Conservation (phyloP, 2,797 vertebrate genomes). For the Myiotriccus ornatus region DNA sequence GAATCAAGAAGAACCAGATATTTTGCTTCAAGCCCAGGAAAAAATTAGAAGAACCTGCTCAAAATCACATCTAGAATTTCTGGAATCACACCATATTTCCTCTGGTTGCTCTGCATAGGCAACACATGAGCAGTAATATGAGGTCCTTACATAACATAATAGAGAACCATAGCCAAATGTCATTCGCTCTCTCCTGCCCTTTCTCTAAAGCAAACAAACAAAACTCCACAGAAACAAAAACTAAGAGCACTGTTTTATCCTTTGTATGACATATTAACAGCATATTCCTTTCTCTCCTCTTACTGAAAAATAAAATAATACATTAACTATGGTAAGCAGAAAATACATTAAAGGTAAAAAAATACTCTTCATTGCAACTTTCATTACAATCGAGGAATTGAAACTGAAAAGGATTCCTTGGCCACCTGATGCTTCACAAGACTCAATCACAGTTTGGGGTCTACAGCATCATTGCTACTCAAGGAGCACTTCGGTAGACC, state of each 20-base stretch:
- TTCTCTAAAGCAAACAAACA: not conserved
- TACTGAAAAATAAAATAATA: not conserved
- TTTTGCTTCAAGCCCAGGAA: not conserved
- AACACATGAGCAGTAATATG: fast-evolving
- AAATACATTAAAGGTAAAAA: not conserved
- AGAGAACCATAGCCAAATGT: not conserved
- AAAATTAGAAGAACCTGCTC: not conserved
- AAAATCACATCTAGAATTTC: not conserved
- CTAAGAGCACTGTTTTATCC: not conserved
- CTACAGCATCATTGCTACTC: not conserved
- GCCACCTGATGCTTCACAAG: not conserved
- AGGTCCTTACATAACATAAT: not conserved
- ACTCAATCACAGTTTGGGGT: not conserved
- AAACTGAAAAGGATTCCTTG: not conserved
- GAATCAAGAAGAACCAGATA: not conserved
- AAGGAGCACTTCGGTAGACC: not conserved
- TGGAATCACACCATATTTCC: fast-evolving
- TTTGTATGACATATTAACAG: fast-evolving
- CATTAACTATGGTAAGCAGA: not conserved
- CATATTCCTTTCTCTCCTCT: not conserved
- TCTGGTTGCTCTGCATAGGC: not conserved
- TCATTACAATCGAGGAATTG: not conserved
- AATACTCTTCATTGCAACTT: not conserved
- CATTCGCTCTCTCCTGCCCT: not conserved
- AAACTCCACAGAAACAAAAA: not conserved